Percentiles rank a stretch among this genome's conserved stretches.
These are phyloP conservation scores for Temnothorax longispinosus DNA, from an alignment of 1,140 invertebrate genomes.

Conservation along the genomic window DNA sequence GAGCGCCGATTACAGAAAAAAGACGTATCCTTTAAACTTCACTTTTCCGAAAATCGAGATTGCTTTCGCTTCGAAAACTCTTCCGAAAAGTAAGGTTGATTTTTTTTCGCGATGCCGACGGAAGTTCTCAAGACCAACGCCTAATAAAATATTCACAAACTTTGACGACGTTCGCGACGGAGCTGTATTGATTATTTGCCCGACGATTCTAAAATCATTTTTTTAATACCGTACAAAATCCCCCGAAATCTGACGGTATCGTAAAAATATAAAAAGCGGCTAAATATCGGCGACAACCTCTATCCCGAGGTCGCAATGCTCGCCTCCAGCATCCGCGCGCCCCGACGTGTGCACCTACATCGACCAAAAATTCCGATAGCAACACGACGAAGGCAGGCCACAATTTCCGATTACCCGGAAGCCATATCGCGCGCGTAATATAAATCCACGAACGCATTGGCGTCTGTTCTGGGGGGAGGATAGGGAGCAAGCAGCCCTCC, in stretches of 20 bases:
- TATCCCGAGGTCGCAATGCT: slow-evolving; percentile 4
- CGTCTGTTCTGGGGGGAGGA: slow-evolving; percentile 19
- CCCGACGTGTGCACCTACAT: slow-evolving; percentile 24
- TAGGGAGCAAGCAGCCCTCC: neutral
- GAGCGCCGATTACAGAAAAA: slow-evolving; percentile 13
- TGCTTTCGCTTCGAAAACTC: neutral
- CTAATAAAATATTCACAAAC: slow-evolving; percentile 22
- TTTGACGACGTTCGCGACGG: neutral
- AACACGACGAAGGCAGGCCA: slow-evolving; percentile 54
- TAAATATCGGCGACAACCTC: slow-evolving; percentile 6
- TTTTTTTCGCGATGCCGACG: neutral
- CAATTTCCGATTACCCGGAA: slow-evolving; percentile 66
- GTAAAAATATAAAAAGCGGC: slow-evolving; percentile 30
- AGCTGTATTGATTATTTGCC: slow-evolving; percentile 4
- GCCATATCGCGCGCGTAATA: slow-evolving; percentile 47
- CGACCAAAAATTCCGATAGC: slow-evolving; percentile 61
- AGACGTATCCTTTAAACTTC: slow-evolving; percentile 8
- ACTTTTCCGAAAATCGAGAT: slow-evolving; percentile 9
- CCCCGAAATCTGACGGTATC: neutral
- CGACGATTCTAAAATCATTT: neutral
- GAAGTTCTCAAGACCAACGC: slow-evolving; percentile 1
- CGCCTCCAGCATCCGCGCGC: slow-evolving; percentile 15
- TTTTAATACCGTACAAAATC: neutral
- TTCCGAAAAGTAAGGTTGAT: neutral
- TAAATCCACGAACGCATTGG: slow-evolving; percentile 57